A percentile compares a stretch with the other conserved stretches of the same genome.
Evolutionary conservation across 53 echinoderm and acorn worm genomes (phyloP).

Genomic region (Apostichopus leukothele): DNA sequence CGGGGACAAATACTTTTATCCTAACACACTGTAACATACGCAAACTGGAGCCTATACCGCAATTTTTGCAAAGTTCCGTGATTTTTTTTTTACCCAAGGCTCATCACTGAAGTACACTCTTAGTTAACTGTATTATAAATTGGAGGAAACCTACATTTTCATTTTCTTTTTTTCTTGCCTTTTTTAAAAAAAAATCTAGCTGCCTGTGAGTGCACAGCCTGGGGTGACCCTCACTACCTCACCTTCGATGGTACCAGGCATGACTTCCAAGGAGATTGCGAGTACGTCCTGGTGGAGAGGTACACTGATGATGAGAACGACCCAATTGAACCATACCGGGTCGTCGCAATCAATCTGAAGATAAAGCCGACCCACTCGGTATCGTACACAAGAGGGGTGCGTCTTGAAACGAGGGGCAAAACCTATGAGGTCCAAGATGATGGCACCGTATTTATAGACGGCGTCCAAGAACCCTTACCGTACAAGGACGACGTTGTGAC

Average conservation of each 20-base stretch:
- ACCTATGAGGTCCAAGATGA: not conserved
- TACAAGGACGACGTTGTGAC: not conserved
- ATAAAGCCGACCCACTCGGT: not conserved
- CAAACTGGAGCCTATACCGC: too few relatives aligned
- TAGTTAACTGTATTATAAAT: too few relatives aligned
- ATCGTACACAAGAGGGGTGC: not conserved
- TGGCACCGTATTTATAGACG: not conserved
- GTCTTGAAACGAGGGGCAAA: not conserved
- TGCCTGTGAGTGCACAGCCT: not conserved
- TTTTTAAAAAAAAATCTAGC: not conserved
- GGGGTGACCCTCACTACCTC: constrained; percentile 10
- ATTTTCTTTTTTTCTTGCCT: too few relatives aligned
- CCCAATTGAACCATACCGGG: not conserved
- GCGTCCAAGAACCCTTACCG: constrained; percentile 4
- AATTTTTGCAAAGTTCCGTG: too few relatives aligned
- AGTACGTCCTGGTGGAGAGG: constrained; percentile 7
- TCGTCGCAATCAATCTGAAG: constrained; percentile 9
- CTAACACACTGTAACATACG: too few relatives aligned
- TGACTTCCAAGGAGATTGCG: constrained; percentile 6
- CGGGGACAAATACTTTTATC: too few relatives aligned
- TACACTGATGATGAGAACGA: not conserved
- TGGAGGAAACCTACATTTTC: too few relatives aligned
- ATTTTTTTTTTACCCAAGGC: too few relatives aligned
- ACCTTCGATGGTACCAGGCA: not conserved
- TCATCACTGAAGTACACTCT: too few relatives aligned